A percentile compares a stretch with the other conserved stretches of the same genome.
Conservation (phyloP, 2,888 invertebrate species). For the Erynnis tages region DNA sequence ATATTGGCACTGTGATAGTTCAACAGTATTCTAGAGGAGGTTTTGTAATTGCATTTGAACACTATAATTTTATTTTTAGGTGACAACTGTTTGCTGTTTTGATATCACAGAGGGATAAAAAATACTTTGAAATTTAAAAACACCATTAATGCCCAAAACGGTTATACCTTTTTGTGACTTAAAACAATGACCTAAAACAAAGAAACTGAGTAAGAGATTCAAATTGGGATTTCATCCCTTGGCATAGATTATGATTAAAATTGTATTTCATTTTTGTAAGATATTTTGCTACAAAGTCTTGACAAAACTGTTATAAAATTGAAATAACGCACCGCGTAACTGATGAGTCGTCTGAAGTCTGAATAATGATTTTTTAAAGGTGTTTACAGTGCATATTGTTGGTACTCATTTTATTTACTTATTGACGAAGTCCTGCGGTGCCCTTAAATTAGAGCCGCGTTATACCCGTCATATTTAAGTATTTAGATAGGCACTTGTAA, state of each 20-base stretch:
- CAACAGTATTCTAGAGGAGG: too few species aligned
- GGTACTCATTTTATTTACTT: slow-evolving; percentile 44
- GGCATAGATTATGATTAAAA: slow-evolving; percentile 2
- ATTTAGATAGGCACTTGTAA: slow-evolving; percentile 57
- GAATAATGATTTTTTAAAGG: slow-evolving; percentile 49
- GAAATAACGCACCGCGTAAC: slow-evolving; percentile 34
- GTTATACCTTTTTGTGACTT: too few species aligned
- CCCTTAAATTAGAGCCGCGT: slow-evolving; percentile 36
- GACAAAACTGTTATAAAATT: slow-evolving; percentile 55
- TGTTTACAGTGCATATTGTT: slow-evolving; percentile 47
- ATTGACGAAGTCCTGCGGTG: slow-evolving; percentile 40
- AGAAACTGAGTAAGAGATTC: too few species aligned
- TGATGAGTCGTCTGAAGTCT: slow-evolving; percentile 55
- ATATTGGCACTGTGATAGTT: too few species aligned
- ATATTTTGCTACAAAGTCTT: slow-evolving; percentile 46
- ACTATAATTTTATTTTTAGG: slow-evolving; percentile 11
- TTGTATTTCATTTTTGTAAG: slow-evolving; percentile 17
- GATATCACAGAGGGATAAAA: slow-evolving; percentile 18
- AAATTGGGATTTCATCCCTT: slow-evolving; percentile 16
- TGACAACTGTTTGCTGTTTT: slow-evolving; percentile 9
- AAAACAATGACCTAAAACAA: too few species aligned
- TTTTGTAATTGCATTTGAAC: too few species aligned
- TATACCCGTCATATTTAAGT: slow-evolving; percentile 36
- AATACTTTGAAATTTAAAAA: not conserved
- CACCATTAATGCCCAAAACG: not conserved